A percentile compares a stretch with the other conserved stretches of the same genome.
Evolutionary conservation across 2,888 invertebrate species (phyloP).

Genomic region (Phengaris alcon): DNA sequence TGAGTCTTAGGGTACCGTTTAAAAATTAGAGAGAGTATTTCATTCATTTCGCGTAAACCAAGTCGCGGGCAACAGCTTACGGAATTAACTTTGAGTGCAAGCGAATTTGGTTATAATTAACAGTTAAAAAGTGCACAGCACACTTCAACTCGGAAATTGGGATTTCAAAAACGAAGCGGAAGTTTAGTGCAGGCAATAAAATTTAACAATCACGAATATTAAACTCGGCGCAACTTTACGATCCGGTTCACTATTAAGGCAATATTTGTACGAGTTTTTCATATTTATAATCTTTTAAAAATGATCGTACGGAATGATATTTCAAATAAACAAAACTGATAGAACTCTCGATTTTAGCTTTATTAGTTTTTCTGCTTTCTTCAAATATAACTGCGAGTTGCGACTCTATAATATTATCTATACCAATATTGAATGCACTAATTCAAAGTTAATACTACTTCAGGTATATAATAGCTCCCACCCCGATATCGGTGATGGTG

Average conservation of each 20-base stretch:
- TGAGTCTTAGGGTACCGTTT: too few relatives aligned
- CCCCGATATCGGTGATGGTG: too few relatives aligned
- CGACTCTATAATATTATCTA: too few relatives aligned
- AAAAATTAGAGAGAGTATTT: too few relatives aligned
- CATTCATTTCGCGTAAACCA: too few relatives aligned
- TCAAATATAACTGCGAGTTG: too few relatives aligned
- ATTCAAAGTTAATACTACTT: too few relatives aligned
- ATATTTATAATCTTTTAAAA: not conserved
- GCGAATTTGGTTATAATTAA: not conserved
- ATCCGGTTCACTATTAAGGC: not conserved
- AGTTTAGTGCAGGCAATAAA: slow-evolving; percentile 13
- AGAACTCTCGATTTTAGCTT: not conserved
- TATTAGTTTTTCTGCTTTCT: not conserved
- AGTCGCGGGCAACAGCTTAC: not conserved
- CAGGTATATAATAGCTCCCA: too few relatives aligned
- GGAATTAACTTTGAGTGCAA: not conserved
- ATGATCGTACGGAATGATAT: not conserved
- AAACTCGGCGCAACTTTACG: slow-evolving; percentile 14
- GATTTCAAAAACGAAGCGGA: slow-evolving; percentile 9
- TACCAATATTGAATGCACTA: too few relatives aligned
- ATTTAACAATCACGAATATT: slow-evolving; percentile 19
- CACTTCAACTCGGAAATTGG: slow-evolving; percentile 17
- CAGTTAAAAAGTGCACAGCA: slow-evolving; percentile 12
- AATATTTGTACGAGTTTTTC: slow-evolving; percentile 8
- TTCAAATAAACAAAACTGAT: not conserved